A percentile compares a stretch with the other conserved stretches of the same genome.
Conservation (phyloP, 2,888 invertebrate genomes). For the Diogma glabrata region DNA sequence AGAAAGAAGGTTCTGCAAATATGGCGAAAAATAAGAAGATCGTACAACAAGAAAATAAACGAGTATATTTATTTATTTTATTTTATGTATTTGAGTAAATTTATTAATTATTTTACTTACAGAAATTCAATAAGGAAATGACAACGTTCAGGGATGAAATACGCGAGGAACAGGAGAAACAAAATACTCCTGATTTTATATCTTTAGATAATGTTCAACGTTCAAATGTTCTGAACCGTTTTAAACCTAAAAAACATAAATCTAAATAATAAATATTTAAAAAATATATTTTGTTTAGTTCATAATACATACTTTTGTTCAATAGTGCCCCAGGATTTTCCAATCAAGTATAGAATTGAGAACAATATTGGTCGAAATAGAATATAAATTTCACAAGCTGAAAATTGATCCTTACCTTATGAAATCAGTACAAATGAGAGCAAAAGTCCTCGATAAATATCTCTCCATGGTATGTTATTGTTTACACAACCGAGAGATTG, state of each 20-base stretch:
- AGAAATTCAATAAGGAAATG: conserved; percentile 38
- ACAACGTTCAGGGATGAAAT: conserved; percentile 35
- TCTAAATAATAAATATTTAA: no score
- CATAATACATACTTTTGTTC: no score
- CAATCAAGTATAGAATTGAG: no score
- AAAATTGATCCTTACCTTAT: no score
- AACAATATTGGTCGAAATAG: no score
- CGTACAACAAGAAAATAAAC: conserved; percentile 53
- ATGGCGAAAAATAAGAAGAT: conserved; percentile 66
- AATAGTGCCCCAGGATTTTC: no score
- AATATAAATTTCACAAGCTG: no score
- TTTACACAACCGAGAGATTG: no score
- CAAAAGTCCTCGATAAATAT: no score
- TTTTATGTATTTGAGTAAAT: conserved; percentile 7
- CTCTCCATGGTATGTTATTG: no score
- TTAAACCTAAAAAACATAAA: conserved; percentile 38
- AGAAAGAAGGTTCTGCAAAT: conserved; percentile 62
- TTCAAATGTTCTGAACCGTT: conserved; percentile 55
- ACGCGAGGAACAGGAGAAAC: conserved; percentile 25
- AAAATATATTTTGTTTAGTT: no score
- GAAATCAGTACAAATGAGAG: no score
- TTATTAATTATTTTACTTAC: conserved; percentile 22
- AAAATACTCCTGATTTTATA: conserved; percentile 13
- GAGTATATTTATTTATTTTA: conserved; percentile 39
- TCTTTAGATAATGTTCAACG: conserved; percentile 21